Evolutionary conservation across 2,113 vertebrate genomes (phyloP).

Genomic region (Sialia sialis): DNA sequence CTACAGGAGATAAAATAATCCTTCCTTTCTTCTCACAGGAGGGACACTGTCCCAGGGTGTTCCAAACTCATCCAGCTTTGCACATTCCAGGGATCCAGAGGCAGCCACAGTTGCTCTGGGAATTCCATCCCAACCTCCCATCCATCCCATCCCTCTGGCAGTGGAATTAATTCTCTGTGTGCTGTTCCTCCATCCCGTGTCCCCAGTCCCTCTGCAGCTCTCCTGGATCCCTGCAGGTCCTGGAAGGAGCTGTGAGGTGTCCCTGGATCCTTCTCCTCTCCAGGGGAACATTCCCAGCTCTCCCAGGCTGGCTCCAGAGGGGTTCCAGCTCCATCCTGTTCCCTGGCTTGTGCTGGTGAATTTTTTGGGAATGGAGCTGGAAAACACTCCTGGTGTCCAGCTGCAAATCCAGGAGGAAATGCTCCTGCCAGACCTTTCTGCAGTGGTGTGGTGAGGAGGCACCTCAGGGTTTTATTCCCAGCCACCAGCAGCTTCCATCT

Average conservation of each 20-base stretch:
- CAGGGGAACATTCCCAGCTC: accelerated
- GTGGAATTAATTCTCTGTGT: background rate
- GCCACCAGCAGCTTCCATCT: conserved; percentile 7
- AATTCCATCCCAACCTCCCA: background rate
- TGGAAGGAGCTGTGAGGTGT: background rate
- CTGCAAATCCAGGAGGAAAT: background rate
- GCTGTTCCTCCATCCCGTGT: background rate
- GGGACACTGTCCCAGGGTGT: accelerated
- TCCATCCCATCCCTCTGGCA: accelerated
- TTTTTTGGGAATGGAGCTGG: background rate
- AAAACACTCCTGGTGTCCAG: background rate
- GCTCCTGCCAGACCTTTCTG: background rate
- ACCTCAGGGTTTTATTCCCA: background rate
- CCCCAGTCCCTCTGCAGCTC: background rate
- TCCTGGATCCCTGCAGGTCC: background rate
- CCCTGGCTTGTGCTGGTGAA: background rate
- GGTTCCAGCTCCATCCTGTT: background rate
- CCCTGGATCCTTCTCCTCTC: background rate
- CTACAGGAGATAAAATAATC: accelerated
- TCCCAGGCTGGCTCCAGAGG: background rate
- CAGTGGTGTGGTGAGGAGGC: background rate
- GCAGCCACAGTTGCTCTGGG: background rate
- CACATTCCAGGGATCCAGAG: background rate
- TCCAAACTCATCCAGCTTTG: background rate
- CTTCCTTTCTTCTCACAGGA: background rate